Evolutionary conservation across 1,140 invertebrate genomes (phyloP).

Genomic region (Kradibia gibbosae): DNA sequence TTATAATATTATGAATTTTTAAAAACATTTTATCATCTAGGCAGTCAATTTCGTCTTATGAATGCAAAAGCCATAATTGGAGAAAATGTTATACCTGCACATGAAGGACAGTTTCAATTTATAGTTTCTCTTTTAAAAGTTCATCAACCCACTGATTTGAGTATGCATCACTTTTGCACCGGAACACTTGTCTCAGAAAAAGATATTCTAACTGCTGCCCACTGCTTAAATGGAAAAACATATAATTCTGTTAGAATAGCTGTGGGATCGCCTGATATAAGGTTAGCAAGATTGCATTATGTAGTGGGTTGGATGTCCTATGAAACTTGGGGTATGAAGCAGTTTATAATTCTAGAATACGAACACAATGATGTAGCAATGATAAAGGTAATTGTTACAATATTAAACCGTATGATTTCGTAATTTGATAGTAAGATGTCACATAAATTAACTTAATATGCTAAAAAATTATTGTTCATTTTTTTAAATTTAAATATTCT

Average conservation of each 20-base stretch:
- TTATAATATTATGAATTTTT: not conserved
- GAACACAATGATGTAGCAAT: not conserved
- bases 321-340: not conserved
- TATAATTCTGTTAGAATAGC: not conserved
- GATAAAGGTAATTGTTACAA: not conserved
- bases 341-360: not conserved
- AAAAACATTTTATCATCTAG: not conserved
- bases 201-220: not conserved
- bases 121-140: not conserved
- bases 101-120: not conserved
- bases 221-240: not conserved
- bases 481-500: too few species aligned
- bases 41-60: not conserved
- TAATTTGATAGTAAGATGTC: not conserved
- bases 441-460: not conserved
- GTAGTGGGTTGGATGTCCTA: not conserved
- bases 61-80: not conserved
- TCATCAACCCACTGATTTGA: too few species aligned
- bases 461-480: not conserved
- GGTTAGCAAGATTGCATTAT: not conserved
- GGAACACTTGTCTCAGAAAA: not conserved
- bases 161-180: not conserved
- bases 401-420: not conserved
- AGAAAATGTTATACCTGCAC: not conserved
- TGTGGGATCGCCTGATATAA: not conserved